Conservation (phyloP, 1,140 invertebrate species). For the Penaeus indicus region DNA sequence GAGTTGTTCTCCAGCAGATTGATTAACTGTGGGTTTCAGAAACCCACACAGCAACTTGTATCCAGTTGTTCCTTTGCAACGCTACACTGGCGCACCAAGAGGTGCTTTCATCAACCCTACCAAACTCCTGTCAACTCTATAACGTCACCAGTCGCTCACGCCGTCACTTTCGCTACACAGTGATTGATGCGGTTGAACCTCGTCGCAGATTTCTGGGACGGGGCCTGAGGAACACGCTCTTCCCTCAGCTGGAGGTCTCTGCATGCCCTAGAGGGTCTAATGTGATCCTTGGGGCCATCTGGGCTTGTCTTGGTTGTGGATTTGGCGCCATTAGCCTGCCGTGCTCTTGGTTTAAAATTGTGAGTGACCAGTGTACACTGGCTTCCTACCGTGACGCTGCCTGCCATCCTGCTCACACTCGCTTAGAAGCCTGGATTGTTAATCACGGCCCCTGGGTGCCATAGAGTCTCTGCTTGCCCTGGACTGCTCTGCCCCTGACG, state of each 20-base stretch:
- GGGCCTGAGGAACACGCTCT: background rate
- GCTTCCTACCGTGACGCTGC: background rate
- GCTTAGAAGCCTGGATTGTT: slow-evolving; percentile 41
- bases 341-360: slow-evolving; percentile 9
- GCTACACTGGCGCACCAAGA: no score
- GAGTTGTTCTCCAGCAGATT: no score
- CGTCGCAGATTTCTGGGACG: background rate
- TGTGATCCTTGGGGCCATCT: background rate
- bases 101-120: no score
- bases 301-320: slow-evolving; percentile 8
- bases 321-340: background rate
- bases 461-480: background rate
- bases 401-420: slow-evolving; percentile 19
- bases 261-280: background rate
- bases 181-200: background rate
- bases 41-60: no score
- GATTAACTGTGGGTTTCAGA: no score
- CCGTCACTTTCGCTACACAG: background rate
- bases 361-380: background rate
- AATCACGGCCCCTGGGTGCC: slow-evolving; percentile 48
- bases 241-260: background rate
- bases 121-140: no score
- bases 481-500: background rate
- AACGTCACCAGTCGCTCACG: background rate
- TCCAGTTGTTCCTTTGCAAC: no score